A percentile compares a stretch with the other conserved stretches of the same genome.
Conservation (phyloP, 2,888 invertebrate genomes). For the Tachina fera region DNA sequence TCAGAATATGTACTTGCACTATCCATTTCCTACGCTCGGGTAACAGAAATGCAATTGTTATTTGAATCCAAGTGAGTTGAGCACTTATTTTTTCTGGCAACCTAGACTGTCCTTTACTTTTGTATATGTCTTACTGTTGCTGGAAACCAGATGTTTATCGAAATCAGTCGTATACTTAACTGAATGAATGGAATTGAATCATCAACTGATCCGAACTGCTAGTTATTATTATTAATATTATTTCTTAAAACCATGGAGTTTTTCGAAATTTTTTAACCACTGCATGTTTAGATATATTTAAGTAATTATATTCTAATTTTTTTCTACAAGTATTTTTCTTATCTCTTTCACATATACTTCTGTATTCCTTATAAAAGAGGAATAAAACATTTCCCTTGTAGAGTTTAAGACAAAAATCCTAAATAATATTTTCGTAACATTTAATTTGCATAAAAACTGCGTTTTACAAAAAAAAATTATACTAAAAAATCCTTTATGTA, state of each 20-base stretch:
- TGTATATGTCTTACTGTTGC: too few relatives aligned
- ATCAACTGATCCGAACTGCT: conserved; percentile 64
- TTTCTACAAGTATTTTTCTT: neutral
- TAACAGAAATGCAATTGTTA: too few relatives aligned
- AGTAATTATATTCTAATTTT: neutral
- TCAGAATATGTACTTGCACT: too few relatives aligned
- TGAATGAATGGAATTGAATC: conserved; percentile 74
- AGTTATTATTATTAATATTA: too few relatives aligned
- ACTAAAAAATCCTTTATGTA: conserved; percentile 13
- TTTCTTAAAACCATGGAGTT: neutral
- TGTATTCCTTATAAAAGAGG: neutral
- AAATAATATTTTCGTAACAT: conserved; percentile 65
- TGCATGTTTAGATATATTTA: neutral
- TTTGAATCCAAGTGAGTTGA: too few relatives aligned
- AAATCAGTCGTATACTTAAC: conserved; percentile 66
- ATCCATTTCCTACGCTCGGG: too few relatives aligned
- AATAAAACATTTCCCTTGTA: neutral
- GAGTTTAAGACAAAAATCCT: conserved; percentile 22
- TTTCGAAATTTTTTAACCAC: neutral
- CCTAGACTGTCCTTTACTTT: too few relatives aligned
- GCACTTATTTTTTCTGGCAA: too few relatives aligned
- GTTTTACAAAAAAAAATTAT: conserved; percentile 44
- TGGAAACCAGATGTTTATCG: neutral
- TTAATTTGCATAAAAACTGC: conserved; percentile 74
- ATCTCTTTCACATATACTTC: conserved; percentile 22